phyloP scores from a whole-genome alignment of 1,140 invertebrate genomes.

The Lucilia sericata region DNA sequence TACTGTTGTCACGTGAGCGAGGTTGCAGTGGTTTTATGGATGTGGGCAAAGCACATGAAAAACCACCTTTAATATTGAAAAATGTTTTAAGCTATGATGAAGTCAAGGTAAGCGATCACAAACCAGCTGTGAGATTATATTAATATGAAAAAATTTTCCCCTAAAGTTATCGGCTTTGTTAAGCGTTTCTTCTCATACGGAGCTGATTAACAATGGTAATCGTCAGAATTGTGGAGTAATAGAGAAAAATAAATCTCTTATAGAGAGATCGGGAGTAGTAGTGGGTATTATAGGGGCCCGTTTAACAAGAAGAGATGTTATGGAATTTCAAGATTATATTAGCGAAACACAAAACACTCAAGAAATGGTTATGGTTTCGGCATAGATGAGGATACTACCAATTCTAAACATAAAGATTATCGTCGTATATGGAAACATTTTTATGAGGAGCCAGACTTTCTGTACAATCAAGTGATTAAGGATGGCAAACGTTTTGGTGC shows the following conservation, averaged over 20 bases:
- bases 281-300: conserved; percentile 69
- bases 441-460: conserved; percentile 48
- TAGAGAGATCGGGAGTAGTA: conserved; percentile 61
- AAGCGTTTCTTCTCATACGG: conserved; percentile 72
- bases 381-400: neutral
- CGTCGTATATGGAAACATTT: conserved; percentile 49
- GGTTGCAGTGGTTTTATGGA: conserved; percentile 70
- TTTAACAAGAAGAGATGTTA: conserved; percentile 68
- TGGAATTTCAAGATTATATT: conserved; percentile 73
- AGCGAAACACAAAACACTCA: conserved; percentile 69
- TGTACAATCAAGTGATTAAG: conserved; percentile 21
- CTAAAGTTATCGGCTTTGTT: conserved; percentile 71
- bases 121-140: neutral
- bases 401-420: conserved; percentile 43
- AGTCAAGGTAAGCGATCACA: conserved; percentile 51
- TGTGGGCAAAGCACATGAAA: conserved; percentile 67
- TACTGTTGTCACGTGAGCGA: conserved; percentile 67
- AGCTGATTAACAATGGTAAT: conserved; percentile 75
- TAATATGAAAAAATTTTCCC: neutral
- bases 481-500: conserved; percentile 47
- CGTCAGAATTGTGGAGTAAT: conserved; percentile 71
- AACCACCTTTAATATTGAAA: conserved; percentile 67
- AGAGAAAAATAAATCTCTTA: conserved; percentile 51
- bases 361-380: conserved; percentile 67
- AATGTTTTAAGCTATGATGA: conserved; percentile 69